These are phyloP conservation scores for Tenthredo mesomela DNA, from an alignment of 2,888 invertebrate genomes.

Conservation along the genomic window DNA sequence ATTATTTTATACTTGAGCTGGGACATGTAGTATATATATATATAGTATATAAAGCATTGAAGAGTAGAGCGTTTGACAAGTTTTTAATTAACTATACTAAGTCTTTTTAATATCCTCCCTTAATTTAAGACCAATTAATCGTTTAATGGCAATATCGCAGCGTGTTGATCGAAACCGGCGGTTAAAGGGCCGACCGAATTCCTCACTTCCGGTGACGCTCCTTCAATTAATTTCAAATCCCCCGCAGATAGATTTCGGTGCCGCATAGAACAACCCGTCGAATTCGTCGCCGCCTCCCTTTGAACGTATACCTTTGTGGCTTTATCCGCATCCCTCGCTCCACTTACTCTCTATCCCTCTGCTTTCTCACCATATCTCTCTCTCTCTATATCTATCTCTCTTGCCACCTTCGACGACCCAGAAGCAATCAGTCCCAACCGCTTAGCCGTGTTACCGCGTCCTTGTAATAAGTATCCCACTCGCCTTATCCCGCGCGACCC, in stretches of 20 bases:
- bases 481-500: background rate
- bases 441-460: constrained; percentile 49
- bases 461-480: constrained; percentile 47
- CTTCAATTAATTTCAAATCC: constrained; percentile 27
- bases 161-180: background rate
- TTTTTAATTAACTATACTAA: background rate
- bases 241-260: constrained; percentile 31
- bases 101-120: background rate
- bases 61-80: background rate
- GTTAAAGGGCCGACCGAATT: constrained; percentile 18
- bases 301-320: constrained; percentile 31
- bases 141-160: constrained; percentile 3
- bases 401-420: constrained; percentile 24
- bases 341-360: background rate
- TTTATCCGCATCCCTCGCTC: background rate
- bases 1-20: background rate
- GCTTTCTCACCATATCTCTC: background rate
- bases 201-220: constrained; percentile 22
- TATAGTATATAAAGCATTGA: background rate
- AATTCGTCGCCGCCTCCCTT: constrained; percentile 43
- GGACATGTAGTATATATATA: background rate
- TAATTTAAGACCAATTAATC: constrained; percentile 13
- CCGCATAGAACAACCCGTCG: constrained; percentile 31
- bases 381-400: background rate
- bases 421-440: constrained; percentile 48